These are phyloP conservation scores for Metellina segmentata DNA, from an alignment of 2,888 invertebrate species.

Conservation along the genomic window DNA sequence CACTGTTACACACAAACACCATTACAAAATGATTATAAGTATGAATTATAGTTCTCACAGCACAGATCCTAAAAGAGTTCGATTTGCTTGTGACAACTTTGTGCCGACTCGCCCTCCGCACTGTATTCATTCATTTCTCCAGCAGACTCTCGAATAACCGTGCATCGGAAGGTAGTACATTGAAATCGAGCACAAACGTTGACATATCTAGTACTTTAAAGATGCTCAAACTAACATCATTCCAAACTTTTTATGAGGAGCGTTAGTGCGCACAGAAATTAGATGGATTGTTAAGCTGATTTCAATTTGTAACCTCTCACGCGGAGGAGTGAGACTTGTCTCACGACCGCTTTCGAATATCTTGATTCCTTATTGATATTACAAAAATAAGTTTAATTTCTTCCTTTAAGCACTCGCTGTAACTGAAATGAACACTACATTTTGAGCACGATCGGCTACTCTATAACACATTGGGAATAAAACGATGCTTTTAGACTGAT, in stretches of 20 bases:
- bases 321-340: no score
- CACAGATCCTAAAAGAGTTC: slow-evolving; percentile 54
- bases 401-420: slow-evolving; percentile 19
- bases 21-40: slow-evolving; percentile 59
- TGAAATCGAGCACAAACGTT: no score
- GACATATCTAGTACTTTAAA: no score
- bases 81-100: slow-evolving; percentile 7
- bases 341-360: not conserved
- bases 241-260: no score
- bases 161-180: no score
- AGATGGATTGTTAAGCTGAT: no score
- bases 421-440: not conserved
- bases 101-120: not conserved
- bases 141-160: not conserved
- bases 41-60: slow-evolving; percentile 52
- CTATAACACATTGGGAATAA: not conserved
- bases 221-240: no score
- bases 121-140: slow-evolving; percentile 13
- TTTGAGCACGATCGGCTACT: no score
- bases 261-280: no score
- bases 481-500: slow-evolving; percentile 1
- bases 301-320: no score
- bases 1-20: slow-evolving; percentile 54
- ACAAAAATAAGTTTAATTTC: slow-evolving; percentile 35
- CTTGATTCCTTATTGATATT: not conserved